Percentiles rank a stretch among this genome's conserved stretches.
These are phyloP conservation scores for Guaruba guarouba DNA, from an alignment of 2,113 vertebrate genomes.

Conservation along the genomic window DNA sequence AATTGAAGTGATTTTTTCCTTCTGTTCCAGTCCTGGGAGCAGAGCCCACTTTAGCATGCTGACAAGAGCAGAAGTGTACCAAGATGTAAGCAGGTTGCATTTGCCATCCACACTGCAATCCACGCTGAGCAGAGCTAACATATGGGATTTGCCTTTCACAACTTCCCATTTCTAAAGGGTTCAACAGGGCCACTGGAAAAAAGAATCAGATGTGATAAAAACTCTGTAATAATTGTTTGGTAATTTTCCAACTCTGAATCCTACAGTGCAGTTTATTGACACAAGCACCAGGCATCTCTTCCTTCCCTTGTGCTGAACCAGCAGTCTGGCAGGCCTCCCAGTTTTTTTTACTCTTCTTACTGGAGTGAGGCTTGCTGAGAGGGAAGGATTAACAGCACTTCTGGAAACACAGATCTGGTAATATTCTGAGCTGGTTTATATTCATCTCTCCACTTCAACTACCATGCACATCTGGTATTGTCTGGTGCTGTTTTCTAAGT, in stretches of 20 bases:
- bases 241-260: slow-evolving; percentile 54
- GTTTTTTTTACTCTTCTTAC: not conserved
- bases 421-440: not conserved
- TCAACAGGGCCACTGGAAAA: slow-evolving; percentile 23
- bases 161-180: slow-evolving; percentile 46
- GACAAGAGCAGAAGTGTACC: slow-evolving; percentile 47
- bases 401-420: not conserved
- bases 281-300: slow-evolving; percentile 33
- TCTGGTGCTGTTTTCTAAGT: not conserved
- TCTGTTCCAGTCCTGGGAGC: not conserved
- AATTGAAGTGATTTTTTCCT: not conserved
- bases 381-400: not conserved
- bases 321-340: slow-evolving; percentile 32
- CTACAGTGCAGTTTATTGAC: slow-evolving; percentile 48
- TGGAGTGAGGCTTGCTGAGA: not conserved
- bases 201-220: slow-evolving; percentile 61
- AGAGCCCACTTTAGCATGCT: not conserved
- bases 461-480: not conserved
- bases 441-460: not conserved
- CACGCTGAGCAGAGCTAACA: slow-evolving; percentile 19
- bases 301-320: slow-evolving; percentile 50
- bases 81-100: slow-evolving; percentile 8
- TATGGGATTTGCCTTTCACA: slow-evolving; percentile 49
- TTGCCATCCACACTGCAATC: slow-evolving; percentile 11
- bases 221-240: slow-evolving; percentile 55